Evolutionary conservation across 2,888 invertebrate species (phyloP), one percentile per base, ranked within the genome.

Genomic region (Apodemia duryi): DNA sequence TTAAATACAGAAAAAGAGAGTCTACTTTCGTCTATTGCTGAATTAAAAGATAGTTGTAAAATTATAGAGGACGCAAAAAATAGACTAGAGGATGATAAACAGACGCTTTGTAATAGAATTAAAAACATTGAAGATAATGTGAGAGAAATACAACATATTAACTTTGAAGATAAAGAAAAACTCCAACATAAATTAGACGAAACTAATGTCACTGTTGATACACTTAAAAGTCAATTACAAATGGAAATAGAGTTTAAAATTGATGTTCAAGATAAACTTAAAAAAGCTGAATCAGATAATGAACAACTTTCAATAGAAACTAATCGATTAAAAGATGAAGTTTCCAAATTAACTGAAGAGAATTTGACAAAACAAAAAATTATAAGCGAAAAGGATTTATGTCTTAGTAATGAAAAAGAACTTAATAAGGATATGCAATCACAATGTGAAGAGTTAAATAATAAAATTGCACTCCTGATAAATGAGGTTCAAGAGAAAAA

Each of bases 161-260:
- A 72, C 68, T 49, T 61, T 10, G 77, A 82, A 63, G 82, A 84
- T 67, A 79, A 74, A 64, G 75, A 78, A 38, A 80, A 76, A 67
- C 71, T 82, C 5, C 73, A 69, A 38, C 75, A 75, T 64, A 77
- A 80, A 60, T 72, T 86, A 54, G 81, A 85, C 64, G 86, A 85
- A 73, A 81, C 74, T 66, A 76, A 76, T 66, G 82, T 81, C 49
- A 78, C 74, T 41, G 77, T 83, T 9, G 75, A 77, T 68, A 74
- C 81, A 38, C 71, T 86, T 28, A 81, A 85, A 74, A 76, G 73
- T 63, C 86, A 85, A 72, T 69, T 87, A 51, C 79, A 83, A 63
- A 78, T 80, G 69, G 86, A 87, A 73, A 83, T 84, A 32, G 69
- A 81, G 35, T 83, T 76, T 66, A 87, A 85, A 72, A 69, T 81